Conservation (phyloP, 2,113 vertebrate species). For the Picathartes gymnocephalus region DNA sequence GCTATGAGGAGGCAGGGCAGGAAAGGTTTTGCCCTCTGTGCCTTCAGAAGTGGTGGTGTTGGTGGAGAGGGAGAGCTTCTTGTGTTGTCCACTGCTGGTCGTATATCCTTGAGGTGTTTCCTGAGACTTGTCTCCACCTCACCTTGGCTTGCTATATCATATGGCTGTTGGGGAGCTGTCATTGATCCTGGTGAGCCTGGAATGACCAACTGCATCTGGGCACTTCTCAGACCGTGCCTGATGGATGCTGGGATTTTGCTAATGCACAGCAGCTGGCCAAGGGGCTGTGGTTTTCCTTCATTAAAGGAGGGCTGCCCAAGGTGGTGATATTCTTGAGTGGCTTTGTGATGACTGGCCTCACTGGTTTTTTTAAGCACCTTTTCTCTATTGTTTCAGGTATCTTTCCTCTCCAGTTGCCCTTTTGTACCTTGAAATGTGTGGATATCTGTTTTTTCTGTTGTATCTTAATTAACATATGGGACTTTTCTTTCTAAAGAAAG, state of each 20-base stretch:
- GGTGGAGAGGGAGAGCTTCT: accelerated
- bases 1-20: neutral
- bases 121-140: neutral
- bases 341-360: neutral
- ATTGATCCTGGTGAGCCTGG: neutral
- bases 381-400: neutral
- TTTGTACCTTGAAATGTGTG: neutral
- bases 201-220: accelerated
- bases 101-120: accelerated
- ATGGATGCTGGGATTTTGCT: neutral
- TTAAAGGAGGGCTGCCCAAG: neutral
- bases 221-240: neutral
- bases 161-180: neutral
- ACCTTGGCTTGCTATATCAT: accelerated
- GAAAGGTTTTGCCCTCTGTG: neutral
- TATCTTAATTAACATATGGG: neutral
- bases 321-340: accelerated
- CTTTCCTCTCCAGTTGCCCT: neutral
- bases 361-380: neutral
- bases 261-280: accelerated
- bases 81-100: accelerated
- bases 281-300: accelerated
- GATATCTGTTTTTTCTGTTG: neutral
- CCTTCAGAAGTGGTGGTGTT: accelerated
- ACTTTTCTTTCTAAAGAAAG: neutral